Evolutionary conservation across 1,140 invertebrate species (phyloP).

Genomic region (Vanessa tameamea): DNA sequence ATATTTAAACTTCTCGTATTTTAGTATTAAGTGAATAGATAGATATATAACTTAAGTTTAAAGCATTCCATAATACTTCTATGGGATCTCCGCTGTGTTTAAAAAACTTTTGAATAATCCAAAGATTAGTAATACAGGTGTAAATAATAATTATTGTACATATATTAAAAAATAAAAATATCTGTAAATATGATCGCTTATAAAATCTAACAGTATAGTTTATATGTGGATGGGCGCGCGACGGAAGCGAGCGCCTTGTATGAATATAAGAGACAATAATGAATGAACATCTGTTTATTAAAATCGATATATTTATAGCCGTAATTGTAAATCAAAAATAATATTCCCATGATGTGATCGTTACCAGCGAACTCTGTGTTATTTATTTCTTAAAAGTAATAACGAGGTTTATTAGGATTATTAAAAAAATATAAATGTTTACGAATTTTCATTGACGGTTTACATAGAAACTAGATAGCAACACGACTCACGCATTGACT

Average conservation of each 20-base stretch:
- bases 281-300: constrained; percentile 62
- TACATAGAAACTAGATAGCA: constrained; percentile 2
- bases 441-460: constrained; percentile 8
- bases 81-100: constrained; percentile 78
- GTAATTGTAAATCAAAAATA: constrained; percentile 30
- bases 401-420: constrained; percentile 24
- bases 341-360: constrained; percentile 21
- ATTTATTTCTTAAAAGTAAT: constrained; percentile 25
- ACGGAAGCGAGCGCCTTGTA: constrained; percentile 30
- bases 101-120: constrained; percentile 68
- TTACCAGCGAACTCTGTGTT: constrained; percentile 30
- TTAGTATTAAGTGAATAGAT: constrained; percentile 63
- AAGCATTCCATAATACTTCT: constrained; percentile 77
- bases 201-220: constrained; percentile 24
- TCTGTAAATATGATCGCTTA: constrained; percentile 71
- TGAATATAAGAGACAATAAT: constrained; percentile 72
- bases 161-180: constrained; percentile 49
- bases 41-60: constrained; percentile 70
- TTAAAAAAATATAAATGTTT: constrained; percentile 19
- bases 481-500: neutral
- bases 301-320: constrained; percentile 43
- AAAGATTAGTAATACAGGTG: constrained; percentile 59
- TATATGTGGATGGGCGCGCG: neutral
- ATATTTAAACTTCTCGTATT: constrained; percentile 61
- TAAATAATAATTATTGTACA: constrained; percentile 63